Conservation (phyloP, 2,888 invertebrate genomes). For the Micoletzkya japonica region DNA sequence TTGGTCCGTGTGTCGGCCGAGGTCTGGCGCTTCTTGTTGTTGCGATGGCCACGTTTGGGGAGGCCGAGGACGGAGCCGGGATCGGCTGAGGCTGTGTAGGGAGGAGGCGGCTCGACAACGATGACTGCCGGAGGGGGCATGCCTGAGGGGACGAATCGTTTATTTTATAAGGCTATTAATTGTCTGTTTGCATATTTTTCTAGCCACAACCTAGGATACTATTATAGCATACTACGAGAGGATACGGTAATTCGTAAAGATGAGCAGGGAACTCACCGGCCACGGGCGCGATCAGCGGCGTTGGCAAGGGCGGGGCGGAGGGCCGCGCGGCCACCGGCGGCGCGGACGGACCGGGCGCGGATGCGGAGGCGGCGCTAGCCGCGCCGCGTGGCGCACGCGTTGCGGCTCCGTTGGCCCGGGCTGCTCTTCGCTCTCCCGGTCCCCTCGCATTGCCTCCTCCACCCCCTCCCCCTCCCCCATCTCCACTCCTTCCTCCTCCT, state of each 20-base stretch:
- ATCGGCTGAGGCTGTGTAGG: conserved; percentile 47
- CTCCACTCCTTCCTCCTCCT: neutral
- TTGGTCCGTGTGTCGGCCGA: conserved; percentile 35
- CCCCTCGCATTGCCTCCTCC: conserved; percentile 12
- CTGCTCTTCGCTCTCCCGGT: conserved; percentile 18
- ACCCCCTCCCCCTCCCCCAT: neutral
- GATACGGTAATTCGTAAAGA: neutral
- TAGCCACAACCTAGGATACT: neutral
- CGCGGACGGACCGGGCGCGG: neutral
- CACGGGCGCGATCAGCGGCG: conserved; percentile 4
- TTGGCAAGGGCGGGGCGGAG: conserved; percentile 23
- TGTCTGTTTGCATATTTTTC: neutral
- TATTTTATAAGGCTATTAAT: neutral
- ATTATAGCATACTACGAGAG: neutral
- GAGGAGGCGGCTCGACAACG: conserved; percentile 53
- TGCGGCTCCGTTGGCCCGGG: conserved; percentile 6
- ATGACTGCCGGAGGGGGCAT: conserved; percentile 40
- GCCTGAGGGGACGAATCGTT: neutral
- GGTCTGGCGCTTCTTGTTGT: conserved; percentile 51
- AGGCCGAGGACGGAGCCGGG: conserved; percentile 44
- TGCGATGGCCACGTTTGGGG: conserved; percentile 44
- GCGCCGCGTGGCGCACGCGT: conserved; percentile 3
- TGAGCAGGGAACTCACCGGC: neutral
- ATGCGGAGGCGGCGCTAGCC: neutral
- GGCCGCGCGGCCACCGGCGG: neutral